Percentiles rank a stretch among this genome's conserved stretches.
Evolutionary conservation across 2,888 invertebrate species (phyloP).

Genomic region (Caenorhabditis panamensis): DNA sequence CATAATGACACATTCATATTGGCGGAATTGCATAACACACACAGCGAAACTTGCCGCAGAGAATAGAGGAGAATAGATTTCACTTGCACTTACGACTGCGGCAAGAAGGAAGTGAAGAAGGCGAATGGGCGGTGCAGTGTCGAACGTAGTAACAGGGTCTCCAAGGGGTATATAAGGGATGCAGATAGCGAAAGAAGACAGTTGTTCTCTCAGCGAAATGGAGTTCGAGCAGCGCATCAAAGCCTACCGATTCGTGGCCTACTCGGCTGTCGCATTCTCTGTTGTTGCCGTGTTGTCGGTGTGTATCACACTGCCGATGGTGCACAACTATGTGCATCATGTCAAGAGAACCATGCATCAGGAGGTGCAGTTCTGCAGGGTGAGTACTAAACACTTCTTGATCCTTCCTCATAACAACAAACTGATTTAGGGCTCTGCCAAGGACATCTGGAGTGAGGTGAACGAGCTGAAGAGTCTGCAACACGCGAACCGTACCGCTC

Average conservation of each 20-base stretch:
- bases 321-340: constrained; percentile 70
- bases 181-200: constrained; percentile 12
- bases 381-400: constrained; percentile 22
- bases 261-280: constrained; percentile 71
- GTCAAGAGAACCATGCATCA: constrained; percentile 69
- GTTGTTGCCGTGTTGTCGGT: constrained; percentile 70
- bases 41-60: not conserved
- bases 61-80: constrained; percentile 18
- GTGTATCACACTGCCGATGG: constrained; percentile 70
- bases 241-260: constrained; percentile 72
- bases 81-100: constrained; percentile 55
- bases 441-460: constrained; percentile 70
- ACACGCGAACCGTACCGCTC: constrained; percentile 72
- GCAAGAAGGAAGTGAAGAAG: constrained; percentile 23
- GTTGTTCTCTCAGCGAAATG: constrained; percentile 55
- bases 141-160: constrained; percentile 33
- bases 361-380: constrained; percentile 68
- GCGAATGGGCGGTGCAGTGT: constrained; percentile 29
- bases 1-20: not conserved
- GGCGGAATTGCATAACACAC: constrained; percentile 23
- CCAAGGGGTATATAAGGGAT: constrained; percentile 41
- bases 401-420: not conserved
- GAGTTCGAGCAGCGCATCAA: constrained; percentile 68
- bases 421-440: constrained; percentile 66
- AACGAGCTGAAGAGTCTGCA: constrained; percentile 68